Evolutionary conservation across 1,140 invertebrate species (phyloP), one percentile per base, ranked within the genome.

Genomic region (Matsumurasca onukii): DNA sequence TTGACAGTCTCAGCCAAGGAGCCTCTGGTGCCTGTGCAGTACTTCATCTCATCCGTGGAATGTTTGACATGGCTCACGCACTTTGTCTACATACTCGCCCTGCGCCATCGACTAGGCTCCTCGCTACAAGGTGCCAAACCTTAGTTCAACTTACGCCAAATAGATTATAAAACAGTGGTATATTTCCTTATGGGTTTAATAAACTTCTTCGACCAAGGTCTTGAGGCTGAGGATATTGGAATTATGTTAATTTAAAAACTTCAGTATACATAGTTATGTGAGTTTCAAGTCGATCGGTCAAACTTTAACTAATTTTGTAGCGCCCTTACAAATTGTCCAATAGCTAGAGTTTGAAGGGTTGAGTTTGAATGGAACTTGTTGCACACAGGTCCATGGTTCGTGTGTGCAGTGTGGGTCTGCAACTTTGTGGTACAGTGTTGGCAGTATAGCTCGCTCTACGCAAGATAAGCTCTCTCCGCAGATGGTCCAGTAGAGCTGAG

Each of bases 31-130:
- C 67, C 67, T 61, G 73, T 70, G 15, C 67, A 72, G 64, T 71
- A 67, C 34, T 49, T 70, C 1, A 15, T 69, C 17, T 52, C 71
- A 63, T 51, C 31, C 59, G 74, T 73, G 52, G 83, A 91, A 76
- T 86, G 85, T 73, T 77, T 93, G 69, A 82, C 89, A 69, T 95
- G 92, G 93, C 77, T 91, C 29, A 81, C 92, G 17, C 93, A 96
- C 80, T 85, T 90, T 72, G 83, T 86, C 17, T 95, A 89, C 78
- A 80, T 91, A 31, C 73, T 90, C 67, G 86, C 86, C 22, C 78
- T 94, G 24, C 86, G 86, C 64, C 74, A 77, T 62, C 48, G 70
- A 49, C 61, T 73, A 13, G 69, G 67, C 9, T 74, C 84, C 82
- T 78, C 81, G 85, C 63, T 84, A 66, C 81, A 92, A 66, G 93